A percentile compares a stretch with the other conserved stretches of the same genome.
Evolutionary conservation across 2,113 vertebrate genomes (phyloP).

Genomic region (Mus pahari): DNA sequence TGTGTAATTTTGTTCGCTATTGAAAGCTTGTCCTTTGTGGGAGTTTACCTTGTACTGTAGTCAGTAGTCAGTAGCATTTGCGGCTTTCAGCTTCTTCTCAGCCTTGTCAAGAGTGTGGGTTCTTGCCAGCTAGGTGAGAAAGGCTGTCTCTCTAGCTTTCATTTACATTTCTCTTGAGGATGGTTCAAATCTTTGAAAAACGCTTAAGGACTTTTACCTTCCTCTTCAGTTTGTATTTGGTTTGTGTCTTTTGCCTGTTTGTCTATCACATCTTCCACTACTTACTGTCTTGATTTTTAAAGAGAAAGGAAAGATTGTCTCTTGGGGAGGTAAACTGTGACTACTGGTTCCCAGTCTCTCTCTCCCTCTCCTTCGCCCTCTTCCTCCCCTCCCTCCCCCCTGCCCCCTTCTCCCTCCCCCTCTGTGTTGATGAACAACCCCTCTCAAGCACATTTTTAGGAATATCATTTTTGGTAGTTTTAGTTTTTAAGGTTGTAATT

Average conservation of each 20-base stretch:
- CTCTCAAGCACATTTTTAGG: neutral
- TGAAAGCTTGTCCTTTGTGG: neutral
- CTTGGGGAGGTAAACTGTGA: conserved; percentile 1
- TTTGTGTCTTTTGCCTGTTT: conserved; percentile 52
- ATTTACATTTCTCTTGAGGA: conserved; percentile 21
- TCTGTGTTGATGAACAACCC: neutral
- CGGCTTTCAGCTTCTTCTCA: neutral
- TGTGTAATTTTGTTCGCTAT: conserved; percentile 10
- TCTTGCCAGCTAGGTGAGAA: conserved; percentile 3
- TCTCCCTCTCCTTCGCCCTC: no score
- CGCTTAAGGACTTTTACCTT: neutral
- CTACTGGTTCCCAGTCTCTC: neutral
- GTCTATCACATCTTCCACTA: conserved; percentile 17
- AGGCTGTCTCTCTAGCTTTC: neutral
- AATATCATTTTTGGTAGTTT: neutral
- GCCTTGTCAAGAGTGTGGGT: neutral
- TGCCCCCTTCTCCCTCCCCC: no score
- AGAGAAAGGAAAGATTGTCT: conserved; percentile 19
- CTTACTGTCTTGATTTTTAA: conserved; percentile 51
- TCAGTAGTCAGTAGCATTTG: neutral
- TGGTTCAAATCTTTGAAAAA: conserved; percentile 21
- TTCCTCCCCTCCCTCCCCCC: neutral
- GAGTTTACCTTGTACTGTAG: conserved; percentile 35
- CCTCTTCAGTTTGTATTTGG: conserved; percentile 9
- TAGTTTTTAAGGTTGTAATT: neutral